Base-by-base conservation (phyloP, 1,140 invertebrate genomes). In the Cyclargus thomasi region DNA sequence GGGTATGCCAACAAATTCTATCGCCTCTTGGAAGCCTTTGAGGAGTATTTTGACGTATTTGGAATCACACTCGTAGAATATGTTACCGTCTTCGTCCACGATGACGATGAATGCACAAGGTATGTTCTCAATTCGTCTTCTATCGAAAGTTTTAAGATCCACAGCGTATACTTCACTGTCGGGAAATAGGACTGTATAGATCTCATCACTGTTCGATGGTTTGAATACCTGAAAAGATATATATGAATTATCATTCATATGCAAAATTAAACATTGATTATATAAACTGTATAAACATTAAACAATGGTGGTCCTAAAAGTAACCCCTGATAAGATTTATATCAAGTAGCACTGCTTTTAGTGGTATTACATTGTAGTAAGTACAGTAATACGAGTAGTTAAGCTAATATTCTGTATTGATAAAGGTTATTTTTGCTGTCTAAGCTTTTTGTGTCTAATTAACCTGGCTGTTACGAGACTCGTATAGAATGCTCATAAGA, bases 31-130 rank as follows among this genome's bases (percentile, higher is more conserved):
- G 64, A 86, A 90, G 63, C 76, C 85, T 81, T 82, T 88, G 0
- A 88, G 71, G 53, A 88, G 64, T 53, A 90, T 79, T 65, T 88
- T 88, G 7, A 90, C 81, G 62, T 87, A 88, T 64, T 90, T 88
- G 0, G 85, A 83, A 72, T 90, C 85, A 47, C 88, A 88, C 77
- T 90, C 86, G 16, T 85, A 90, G 68, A 73, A 90, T 53, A 90
- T 71, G 78, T 90, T 90, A 2, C 80, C 80, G 0, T 82, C 70
- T 6, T 68, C 67, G 66, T 90, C 88, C 1, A 88, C 85, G 22
- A 82, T 83, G 22, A 90, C 10, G 22, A 88, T 83, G 35, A 77
- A 88, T 7, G 86, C 85, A 67, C 85, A 90, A 0, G 84, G 85
- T 0, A 90, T 70, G 57, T 83, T 68, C 18, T 86, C 82, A 1